Percentiles rank a stretch among this genome's conserved stretches.
phyloP scores from a whole-genome alignment of 2,797 vertebrate species.

The Sylvilagus floridanus region DNA sequence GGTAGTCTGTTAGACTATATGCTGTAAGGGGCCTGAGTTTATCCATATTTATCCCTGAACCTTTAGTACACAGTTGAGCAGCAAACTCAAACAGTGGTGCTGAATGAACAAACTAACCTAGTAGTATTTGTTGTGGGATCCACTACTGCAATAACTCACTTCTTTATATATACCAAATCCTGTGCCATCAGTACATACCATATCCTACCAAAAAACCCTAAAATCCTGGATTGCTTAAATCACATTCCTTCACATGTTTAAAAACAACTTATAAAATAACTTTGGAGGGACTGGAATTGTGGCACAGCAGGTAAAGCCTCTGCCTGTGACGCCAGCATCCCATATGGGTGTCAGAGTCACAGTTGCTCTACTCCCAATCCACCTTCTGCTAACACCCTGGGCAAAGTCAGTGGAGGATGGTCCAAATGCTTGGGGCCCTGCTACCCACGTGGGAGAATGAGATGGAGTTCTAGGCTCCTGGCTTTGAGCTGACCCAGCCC shows the following conservation, averaged over 20 bases:
- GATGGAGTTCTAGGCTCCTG: no score
- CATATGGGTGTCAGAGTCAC: no score
- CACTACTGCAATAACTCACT: not conserved
- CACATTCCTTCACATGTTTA: conserved; percentile 16
- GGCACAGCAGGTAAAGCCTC: no score
- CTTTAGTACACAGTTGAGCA: not conserved
- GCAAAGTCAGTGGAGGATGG: no score
- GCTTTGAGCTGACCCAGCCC: no score
- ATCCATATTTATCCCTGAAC: conserved; percentile 16
- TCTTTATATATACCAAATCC: not conserved
- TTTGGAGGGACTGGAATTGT: not conserved
- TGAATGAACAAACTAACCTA: conserved; percentile 24
- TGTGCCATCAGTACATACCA: not conserved
- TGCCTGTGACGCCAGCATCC: no score
- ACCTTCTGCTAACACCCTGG: no score
- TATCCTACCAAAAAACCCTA: conserved; percentile 45
- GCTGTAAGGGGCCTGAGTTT: not conserved
- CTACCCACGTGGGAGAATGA: no score
- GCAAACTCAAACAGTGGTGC: not conserved
- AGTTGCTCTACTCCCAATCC: no score
- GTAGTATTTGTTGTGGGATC: not conserved
- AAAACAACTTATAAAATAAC: conserved; percentile 36
- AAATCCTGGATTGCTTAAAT: conserved; percentile 53
- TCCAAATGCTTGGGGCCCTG: no score
- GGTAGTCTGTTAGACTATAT: not conserved